Base-by-base conservation (phyloP, 2,113 vertebrate genomes). In the Ptilorrhoa leucosticta region DNA sequence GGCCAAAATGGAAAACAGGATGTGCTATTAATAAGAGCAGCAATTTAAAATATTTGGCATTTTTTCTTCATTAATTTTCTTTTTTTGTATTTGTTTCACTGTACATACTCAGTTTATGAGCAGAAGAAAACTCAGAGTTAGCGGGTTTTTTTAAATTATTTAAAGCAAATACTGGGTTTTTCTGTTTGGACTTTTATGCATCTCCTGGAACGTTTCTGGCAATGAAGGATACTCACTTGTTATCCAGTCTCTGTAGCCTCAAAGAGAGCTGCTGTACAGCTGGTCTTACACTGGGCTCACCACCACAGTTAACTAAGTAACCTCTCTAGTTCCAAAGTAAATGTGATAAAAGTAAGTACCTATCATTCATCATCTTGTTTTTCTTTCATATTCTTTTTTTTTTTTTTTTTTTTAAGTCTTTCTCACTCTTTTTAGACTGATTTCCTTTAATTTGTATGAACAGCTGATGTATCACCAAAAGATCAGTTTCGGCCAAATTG, bases 1-100 rank as follows among this genome's bases (percentile, higher is more conserved):
- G 10, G 53, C 64, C 61, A 79, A 92, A 86, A 58, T 71, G 65
- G 80, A 83, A 96, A 94, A 71, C 87, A 91, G 89, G 64, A 87
- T 78, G 30, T 75, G 47, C 81, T 96, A 44, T 94, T 90, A 89
- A 83, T 75, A 83, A 68, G 76, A 86, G 27, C 8, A 91, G 21
- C 30, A 56, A 56, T 92, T 87, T 48, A 68, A 92, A 92, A 63
- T 93, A 91, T 56, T 81, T 64, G 44, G 22, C 28, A 19, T 69
- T 92, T 88, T 94, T 88, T 54, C 48, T 77, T 58, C 15, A 42
- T 64, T 80, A 11, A 22, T 90, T 85, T 85, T 92, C 35, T 48
- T 93, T 79, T 56, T 88, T 42, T 69, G 28, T 20, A 42, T 78
- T 78, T 82, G 11, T 90, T 90, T 69, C 48, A 81, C 26, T 42